These are phyloP conservation scores for Anorthoa munda DNA, from an alignment of 2,888 invertebrate species.

Conservation along the genomic window DNA sequence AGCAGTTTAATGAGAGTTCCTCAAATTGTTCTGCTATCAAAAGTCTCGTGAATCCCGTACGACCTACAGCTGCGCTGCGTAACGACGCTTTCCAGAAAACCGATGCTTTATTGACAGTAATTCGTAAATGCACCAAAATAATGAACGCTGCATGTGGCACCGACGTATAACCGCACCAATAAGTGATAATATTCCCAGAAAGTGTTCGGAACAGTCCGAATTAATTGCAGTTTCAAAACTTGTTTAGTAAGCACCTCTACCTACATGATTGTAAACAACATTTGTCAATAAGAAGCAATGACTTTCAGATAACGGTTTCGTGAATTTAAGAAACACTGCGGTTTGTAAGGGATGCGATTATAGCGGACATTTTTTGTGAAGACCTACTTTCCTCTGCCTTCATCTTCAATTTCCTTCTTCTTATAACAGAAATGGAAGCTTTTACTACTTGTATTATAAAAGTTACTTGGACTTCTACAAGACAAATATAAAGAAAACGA, in stretches of 20 bases:
- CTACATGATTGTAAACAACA: conserved; percentile 52
- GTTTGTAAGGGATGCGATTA: neutral
- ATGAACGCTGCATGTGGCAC: conserved; percentile 79
- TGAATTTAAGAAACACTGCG: conserved; percentile 7
- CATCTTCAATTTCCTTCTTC: neutral
- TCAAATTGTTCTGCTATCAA: conserved; percentile 53
- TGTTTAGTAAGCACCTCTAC: conserved; percentile 64
- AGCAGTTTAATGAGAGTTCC: conserved; percentile 62
- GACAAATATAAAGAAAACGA: conserved; percentile 26
- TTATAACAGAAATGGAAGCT: neutral
- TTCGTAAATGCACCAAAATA: conserved; percentile 81
- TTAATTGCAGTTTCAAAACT: conserved; percentile 67
- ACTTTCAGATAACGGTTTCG: conserved; percentile 21
- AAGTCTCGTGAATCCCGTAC: conserved; percentile 70
- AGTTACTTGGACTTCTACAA: neutral
- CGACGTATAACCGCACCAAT: conserved; percentile 67
- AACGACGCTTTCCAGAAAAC: conserved; percentile 83
- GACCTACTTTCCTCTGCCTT: neutral
- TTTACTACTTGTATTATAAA: neutral
- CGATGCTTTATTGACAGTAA: conserved; percentile 84
- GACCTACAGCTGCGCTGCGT: conserved; percentile 81
- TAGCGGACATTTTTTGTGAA: neutral
- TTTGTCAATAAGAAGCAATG: conserved; percentile 39
- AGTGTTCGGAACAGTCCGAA: conserved; percentile 56
- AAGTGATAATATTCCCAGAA: conserved; percentile 72